Base-by-base conservation (phyloP, 2,888 invertebrate species). In the Diarsia rubi region DNA sequence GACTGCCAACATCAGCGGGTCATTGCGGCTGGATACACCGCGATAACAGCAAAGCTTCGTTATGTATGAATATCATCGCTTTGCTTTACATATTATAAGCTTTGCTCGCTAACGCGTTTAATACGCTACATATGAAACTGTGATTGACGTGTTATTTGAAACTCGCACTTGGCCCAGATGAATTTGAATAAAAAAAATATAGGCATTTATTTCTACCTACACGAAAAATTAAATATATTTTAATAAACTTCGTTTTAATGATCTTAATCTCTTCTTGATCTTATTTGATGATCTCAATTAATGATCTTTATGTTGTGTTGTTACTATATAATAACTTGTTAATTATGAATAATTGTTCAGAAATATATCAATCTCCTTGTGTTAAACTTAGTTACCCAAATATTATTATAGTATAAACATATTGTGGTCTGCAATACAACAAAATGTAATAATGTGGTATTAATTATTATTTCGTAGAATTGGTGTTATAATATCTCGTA, bases 41-140 rank as follows among this genome's bases (percentile, higher is more conserved):
- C 62, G 79, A 83, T 85, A 83, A 69, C 65, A 49, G 44, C 16
- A 5, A 54, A 62, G 49, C 68, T 72, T 74, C 59, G 12, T 72
- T 77, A 21, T 68, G 67, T 59, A 65, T 65, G 27, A 60, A 24
- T 42, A 27, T 62, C 49, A 65, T 62, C 14, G n/a, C 62, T 62
- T 42, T 62, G 62, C 42, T 62, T 42, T 16, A 42, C 62, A 42
- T 62, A n/a, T 16, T 16, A 21, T 42, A 21, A 6, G 47, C 54
- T 78, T 65, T 60, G 52, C 3, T n/a, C n/a, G n/a, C n/a, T 16
- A 24, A 57, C 21, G 24, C 52, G 37, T 62, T 44, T 16, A 2
- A 6, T 14, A 42, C 14, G 19, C 31, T 31, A 24, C n/a, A 14
- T 47, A 24, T 37, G 14, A 47, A 76, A 64, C 11, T 31, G n/a